These are phyloP conservation scores for Anthrax anthrax DNA, from an alignment of 2,888 invertebrate species.

Conservation along the genomic window DNA sequence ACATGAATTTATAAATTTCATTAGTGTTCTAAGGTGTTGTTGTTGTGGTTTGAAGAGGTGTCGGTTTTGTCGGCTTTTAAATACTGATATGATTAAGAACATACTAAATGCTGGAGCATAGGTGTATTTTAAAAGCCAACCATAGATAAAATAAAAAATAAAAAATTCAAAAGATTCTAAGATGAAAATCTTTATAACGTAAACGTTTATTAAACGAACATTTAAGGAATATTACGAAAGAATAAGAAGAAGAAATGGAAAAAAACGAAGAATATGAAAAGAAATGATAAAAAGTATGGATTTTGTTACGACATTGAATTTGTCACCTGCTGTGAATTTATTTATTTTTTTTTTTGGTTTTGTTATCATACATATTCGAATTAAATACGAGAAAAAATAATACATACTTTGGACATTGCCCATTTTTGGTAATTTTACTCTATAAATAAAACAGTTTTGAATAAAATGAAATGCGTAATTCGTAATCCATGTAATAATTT, in stretches of 20 bases:
- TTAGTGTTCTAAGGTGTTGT: not conserved
- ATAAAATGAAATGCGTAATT: conserved; percentile 7
- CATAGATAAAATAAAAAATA: not conserved
- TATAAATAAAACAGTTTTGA: no score
- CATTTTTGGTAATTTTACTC: no score
- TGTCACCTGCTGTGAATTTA: conserved; percentile 12
- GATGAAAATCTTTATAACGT: no score
- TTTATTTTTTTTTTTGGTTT: not conserved
- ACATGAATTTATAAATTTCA: not conserved
- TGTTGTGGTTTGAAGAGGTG: conserved; percentile 4
- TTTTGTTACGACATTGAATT: conserved; percentile 6
- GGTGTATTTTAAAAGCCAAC: not conserved
- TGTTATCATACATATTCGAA: no score
- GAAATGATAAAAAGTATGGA: no score
- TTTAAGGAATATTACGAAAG: not conserved
- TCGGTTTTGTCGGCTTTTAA: conserved; percentile 8
- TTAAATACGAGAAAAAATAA: no score
- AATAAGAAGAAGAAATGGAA: no score
- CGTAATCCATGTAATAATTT: no score
- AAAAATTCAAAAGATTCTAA: not conserved
- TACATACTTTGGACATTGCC: no score
- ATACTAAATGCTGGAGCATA: not conserved
- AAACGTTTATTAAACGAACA: no score
- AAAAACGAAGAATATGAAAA: no score
- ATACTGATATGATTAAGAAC: not conserved